phyloP scores from a whole-genome alignment of 2,888 invertebrate genomes.

The Cloeon dipterum region DNA sequence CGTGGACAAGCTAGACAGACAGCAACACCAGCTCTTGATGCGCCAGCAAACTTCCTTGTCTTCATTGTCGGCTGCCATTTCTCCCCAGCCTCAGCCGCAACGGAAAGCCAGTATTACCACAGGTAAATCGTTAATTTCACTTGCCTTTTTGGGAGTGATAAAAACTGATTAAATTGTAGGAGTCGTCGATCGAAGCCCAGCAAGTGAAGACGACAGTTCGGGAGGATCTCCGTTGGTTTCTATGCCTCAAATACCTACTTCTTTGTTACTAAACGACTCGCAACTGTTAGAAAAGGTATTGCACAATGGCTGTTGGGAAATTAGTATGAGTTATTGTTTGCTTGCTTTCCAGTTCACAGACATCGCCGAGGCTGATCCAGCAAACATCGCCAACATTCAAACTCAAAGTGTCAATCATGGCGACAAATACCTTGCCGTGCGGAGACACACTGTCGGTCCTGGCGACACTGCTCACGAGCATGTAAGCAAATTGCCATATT shows the following conservation, averaged over 20 bases:
- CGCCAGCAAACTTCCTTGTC: slow-evolving; percentile 4
- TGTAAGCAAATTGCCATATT: slow-evolving; percentile 21
- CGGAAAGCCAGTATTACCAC: slow-evolving; percentile 39
- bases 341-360: background rate
- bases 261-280: slow-evolving; percentile 25
- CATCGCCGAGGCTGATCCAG: background rate
- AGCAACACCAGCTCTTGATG: background rate
- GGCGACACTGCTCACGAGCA: slow-evolving; percentile 74
- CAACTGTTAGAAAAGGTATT: slow-evolving; percentile 37
- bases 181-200: slow-evolving; percentile 30
- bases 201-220: slow-evolving; percentile 11
- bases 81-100: slow-evolving; percentile 12
- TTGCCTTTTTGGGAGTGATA: no score
- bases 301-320: background rate
- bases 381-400: background rate
- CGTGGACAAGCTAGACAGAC: slow-evolving; percentile 46
- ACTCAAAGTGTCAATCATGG: background rate
- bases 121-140: slow-evolving; percentile 9
- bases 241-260: slow-evolving; percentile 27
- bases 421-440: slow-evolving; percentile 33
- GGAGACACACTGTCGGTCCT: slow-evolving; percentile 83
- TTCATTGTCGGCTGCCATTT: slow-evolving; percentile 4
- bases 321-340: no score
- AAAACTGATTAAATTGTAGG: slow-evolving; percentile 13
- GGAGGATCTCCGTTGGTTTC: slow-evolving; percentile 23